Conservation (phyloP, 2,888 invertebrate genomes). For the Atrina japonica region DNA sequence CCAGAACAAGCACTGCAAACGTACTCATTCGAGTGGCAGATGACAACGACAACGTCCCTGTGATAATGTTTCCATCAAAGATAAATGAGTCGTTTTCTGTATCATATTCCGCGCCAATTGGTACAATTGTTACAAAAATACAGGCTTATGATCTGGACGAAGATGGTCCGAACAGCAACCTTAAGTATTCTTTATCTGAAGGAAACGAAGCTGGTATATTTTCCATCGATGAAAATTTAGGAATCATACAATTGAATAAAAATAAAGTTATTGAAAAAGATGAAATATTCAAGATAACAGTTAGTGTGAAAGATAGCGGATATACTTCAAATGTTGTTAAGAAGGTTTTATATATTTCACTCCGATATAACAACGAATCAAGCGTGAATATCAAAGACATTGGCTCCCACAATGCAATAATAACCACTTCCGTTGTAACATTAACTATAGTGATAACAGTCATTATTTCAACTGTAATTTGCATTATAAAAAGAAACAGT, state of each 20-base stretch:
- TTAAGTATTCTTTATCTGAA: conserved; percentile 45
- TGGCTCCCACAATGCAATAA: conserved; percentile 39
- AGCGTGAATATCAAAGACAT: neutral
- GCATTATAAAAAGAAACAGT: conserved; percentile 68
- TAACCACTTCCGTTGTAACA: conserved; percentile 67
- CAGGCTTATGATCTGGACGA: conserved; percentile 56
- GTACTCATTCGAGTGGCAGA: conserved; percentile 58
- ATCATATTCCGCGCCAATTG: conserved; percentile 33
- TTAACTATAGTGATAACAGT: conserved; percentile 67
- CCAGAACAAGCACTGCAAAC: conserved; percentile 51
- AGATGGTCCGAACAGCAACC: conserved; percentile 52
- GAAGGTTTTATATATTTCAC: conserved; percentile 18
- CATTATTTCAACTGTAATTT: conserved; percentile 68
- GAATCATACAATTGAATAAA: conserved; percentile 33
- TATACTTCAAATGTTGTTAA: conserved; percentile 17
- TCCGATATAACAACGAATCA: conserved; percentile 21
- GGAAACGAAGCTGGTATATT: conserved; percentile 57
- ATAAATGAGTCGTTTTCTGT: conserved; percentile 50
- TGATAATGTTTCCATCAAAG: conserved; percentile 62
- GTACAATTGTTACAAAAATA: conserved; percentile 44
- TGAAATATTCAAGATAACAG: conserved; percentile 42
- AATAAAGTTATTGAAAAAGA: conserved; percentile 22
- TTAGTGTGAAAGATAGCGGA: conserved; percentile 56
- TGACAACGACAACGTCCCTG: conserved; percentile 62
- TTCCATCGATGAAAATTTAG: conserved; percentile 50